phyloP scores from a whole-genome alignment of 2,888 invertebrate species.

The Drosophila buzzatii region DNA sequence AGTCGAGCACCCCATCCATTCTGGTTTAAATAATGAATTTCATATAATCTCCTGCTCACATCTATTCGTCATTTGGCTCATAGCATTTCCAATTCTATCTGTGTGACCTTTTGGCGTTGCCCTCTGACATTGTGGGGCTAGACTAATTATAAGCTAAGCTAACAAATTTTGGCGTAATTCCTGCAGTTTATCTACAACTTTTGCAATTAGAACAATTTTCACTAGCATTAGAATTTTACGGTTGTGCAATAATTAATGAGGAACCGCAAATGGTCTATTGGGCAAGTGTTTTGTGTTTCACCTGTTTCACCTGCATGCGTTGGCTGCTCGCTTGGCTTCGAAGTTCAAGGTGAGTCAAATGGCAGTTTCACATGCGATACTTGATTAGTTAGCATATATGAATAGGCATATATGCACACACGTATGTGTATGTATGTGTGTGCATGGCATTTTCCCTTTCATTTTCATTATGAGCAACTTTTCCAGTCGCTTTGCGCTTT shows the following conservation, averaged over 20 bases:
- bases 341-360: constrained; percentile 82
- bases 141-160: constrained; percentile 41
- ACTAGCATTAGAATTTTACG: constrained; percentile 25
- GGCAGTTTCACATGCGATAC: constrained; percentile 77
- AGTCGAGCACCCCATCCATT: no score
- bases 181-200: constrained; percentile 49
- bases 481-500: constrained; percentile 78
- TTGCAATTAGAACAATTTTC: constrained; percentile 68
- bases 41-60: no score
- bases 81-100: neutral
- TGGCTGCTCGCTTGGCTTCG: constrained; percentile 19
- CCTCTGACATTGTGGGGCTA: constrained; percentile 13
- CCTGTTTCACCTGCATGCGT: constrained; percentile 2
- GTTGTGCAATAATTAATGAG: constrained; percentile 72
- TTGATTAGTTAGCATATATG: constrained; percentile 36
- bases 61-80: neutral
- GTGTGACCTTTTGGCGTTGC: constrained; percentile 34
- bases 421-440: constrained; percentile 7
- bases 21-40: no score
- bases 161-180: constrained; percentile 8
- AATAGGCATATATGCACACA: neutral
- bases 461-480: constrained; percentile 59
- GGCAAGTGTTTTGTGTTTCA: constrained; percentile 47
- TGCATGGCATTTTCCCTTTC: constrained; percentile 60
- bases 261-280: constrained; percentile 10